These are phyloP conservation scores for Nomada ruficornis DNA, from an alignment of 2,888 invertebrate genomes.

Conservation along the genomic window DNA sequence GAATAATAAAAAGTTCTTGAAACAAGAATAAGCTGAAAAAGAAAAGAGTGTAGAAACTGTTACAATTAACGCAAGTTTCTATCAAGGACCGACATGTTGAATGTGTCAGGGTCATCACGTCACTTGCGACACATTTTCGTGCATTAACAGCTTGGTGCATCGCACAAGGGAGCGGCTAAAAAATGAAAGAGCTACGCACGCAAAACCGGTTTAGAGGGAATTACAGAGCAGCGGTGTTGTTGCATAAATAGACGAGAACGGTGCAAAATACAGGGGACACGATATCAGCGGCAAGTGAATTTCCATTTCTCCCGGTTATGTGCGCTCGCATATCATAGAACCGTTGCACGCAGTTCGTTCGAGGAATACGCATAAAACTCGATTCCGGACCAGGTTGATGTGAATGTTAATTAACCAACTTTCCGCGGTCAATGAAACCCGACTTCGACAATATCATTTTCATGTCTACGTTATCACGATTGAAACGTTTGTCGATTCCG, in stretches of 20 bases:
- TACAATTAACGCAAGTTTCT: neutral
- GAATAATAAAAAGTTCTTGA: too few species aligned
- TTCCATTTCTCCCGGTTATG: conserved; percentile 41
- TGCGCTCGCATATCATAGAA: conserved; percentile 12
- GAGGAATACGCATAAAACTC: conserved; percentile 47
- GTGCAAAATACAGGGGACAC: conserved; percentile 35
- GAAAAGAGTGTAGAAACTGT: neutral
- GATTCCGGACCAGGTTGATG: conserved; percentile 36
- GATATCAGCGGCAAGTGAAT: conserved; percentile 39
- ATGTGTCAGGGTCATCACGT: neutral
- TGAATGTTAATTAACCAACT: conserved; percentile 73
- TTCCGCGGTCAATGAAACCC: conserved; percentile 47
- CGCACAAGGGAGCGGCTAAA: neutral
- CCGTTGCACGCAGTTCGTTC: conserved; percentile 50
- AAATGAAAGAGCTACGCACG: conserved; percentile 15
- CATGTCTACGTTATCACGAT: conserved; percentile 25
- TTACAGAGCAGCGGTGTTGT: conserved; percentile 26
- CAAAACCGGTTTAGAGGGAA: conserved; percentile 24
- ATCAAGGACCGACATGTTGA: neutral
- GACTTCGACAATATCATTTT: conserved; percentile 10
- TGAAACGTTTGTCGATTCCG: conserved; percentile 27
- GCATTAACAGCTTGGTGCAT: conserved; percentile 6
- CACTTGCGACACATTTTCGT: neutral
- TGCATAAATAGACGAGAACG: conserved; percentile 29
- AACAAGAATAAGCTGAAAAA: neutral